Conservation (phyloP, 2,888 invertebrate species). For the Balanococcus diminutus region DNA sequence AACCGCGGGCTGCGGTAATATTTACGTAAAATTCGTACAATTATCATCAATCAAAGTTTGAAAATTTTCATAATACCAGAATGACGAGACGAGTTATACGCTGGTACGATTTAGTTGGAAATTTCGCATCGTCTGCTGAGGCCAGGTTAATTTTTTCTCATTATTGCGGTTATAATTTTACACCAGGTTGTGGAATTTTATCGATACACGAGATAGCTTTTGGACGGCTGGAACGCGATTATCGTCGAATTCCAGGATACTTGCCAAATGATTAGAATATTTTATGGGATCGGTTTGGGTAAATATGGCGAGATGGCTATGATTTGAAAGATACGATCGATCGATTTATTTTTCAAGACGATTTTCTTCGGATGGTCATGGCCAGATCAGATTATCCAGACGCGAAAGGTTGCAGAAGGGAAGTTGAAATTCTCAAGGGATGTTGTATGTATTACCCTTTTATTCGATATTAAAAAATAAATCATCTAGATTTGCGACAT, state of each 20-base stretch:
- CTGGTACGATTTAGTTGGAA: neutral
- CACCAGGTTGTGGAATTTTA: neutral
- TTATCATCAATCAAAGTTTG: conserved; percentile 39
- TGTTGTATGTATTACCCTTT: neutral
- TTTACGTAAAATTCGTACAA: conserved; percentile 38
- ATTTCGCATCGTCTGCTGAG: neutral
- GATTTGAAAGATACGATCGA: too few species aligned
- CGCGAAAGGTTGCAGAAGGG: neutral
- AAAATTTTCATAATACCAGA: conserved; percentile 30
- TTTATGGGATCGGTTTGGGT: too few species aligned
- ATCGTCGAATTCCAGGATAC: neutral
- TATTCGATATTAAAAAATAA: conserved; percentile 1
- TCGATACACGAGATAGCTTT: neutral
- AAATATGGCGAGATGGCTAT: too few species aligned
- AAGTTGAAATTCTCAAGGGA: neutral
- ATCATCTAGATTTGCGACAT: conserved; percentile 5
- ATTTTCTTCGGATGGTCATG: too few species aligned
- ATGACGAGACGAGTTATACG: conserved; percentile 13
- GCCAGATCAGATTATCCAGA: neutral
- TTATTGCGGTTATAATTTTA: neutral
- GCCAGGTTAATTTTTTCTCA: neutral
- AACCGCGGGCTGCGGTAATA: neutral
- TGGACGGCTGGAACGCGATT: neutral
- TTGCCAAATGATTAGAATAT: conserved; percentile 2
- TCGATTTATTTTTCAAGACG: too few species aligned